Evolutionary conservation across 1,140 invertebrate genomes (phyloP).

Genomic region (Orchesella cincta): DNA sequence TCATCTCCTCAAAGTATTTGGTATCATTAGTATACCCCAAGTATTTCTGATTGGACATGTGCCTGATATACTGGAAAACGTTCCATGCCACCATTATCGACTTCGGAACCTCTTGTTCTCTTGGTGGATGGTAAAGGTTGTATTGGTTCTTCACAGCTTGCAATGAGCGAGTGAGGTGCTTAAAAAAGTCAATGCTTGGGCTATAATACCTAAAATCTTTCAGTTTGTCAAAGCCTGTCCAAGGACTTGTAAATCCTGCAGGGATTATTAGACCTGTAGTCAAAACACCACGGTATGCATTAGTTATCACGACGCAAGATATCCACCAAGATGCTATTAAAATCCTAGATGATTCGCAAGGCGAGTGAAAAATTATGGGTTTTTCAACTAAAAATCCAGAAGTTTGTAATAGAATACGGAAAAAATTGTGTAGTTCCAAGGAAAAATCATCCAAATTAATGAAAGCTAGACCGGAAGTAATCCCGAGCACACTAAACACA

Average conservation of each 20-base stretch:
- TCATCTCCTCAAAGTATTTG: background rate
- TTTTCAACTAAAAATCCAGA: too few species aligned
- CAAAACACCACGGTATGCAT: background rate
- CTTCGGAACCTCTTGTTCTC: too few species aligned
- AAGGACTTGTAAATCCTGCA: background rate
- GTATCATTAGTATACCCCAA: background rate
- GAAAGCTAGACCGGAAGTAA: too few species aligned
- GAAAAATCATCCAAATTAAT: too few species aligned
- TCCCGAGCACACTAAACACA: too few species aligned
- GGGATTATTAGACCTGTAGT: background rate
- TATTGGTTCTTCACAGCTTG: background rate
- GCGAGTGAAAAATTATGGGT: too few species aligned
- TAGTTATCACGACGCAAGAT: background rate
- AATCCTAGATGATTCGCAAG: too few species aligned
- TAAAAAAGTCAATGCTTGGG: background rate
- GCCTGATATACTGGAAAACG: background rate
- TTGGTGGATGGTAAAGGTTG: too few species aligned
- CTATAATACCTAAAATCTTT: background rate
- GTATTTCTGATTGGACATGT: background rate
- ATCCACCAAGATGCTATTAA: background rate
- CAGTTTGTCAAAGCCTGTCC: background rate
- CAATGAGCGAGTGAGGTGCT: background rate
- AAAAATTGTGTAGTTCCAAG: too few species aligned
- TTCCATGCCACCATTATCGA: background rate
- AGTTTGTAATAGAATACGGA: too few species aligned